Percentiles rank a stretch among this genome's conserved stretches.
Conservation (phyloP, 2,888 invertebrate species). For the Epinotia demarniana region DNA sequence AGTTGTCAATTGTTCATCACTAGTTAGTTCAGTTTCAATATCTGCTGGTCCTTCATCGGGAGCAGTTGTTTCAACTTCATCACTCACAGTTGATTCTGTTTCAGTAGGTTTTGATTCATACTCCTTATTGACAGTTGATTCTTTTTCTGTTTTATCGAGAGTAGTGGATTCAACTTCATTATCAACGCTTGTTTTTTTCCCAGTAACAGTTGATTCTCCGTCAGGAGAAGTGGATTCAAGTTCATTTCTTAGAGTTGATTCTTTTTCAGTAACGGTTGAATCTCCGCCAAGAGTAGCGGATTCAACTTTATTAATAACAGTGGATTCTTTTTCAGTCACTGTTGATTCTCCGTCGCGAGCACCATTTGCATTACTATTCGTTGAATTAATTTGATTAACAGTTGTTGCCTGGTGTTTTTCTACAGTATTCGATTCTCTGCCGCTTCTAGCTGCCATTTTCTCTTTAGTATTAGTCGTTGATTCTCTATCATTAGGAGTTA, state of each 20-base stretch:
- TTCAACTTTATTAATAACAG: slow-evolving; percentile 9
- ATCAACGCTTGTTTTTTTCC: neutral
- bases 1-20: neutral
- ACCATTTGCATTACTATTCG: neutral
- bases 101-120: no score
- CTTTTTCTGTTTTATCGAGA: no score
- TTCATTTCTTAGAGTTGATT: neutral
- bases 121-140: neutral
- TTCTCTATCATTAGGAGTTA: neutral
- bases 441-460: neutral
- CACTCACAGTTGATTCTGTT: neutral
- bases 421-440: neutral
- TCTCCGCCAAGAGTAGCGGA: slow-evolving; percentile 23
- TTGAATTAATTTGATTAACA: neutral
- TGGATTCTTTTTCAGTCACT: slow-evolving; percentile 18
- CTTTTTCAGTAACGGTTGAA: neutral
- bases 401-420: neutral
- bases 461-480: neutral
- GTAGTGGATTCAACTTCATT: slow-evolving; percentile 28
- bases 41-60: neutral
- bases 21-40: no score
- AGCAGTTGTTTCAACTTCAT: neutral
- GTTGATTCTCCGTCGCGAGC: slow-evolving; percentile 38
- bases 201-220: neutral
- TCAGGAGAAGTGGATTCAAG: slow-evolving; percentile 30